Conservation (phyloP, 92 coral and sea anemone species). For the Zoanthus gigantus region DNA sequence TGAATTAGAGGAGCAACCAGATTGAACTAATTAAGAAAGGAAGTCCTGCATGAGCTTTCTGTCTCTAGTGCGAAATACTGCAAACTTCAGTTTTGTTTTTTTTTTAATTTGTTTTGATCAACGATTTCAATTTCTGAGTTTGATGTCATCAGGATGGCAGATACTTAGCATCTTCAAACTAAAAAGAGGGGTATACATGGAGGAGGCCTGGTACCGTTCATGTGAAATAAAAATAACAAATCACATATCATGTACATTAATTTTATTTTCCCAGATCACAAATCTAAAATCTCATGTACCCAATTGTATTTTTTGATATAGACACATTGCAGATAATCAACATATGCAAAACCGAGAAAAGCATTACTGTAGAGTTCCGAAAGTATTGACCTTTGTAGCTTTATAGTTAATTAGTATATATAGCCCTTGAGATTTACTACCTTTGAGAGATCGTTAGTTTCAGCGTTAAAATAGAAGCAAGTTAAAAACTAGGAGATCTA, state of each 20-base stretch:
- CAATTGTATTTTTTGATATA: conserved; percentile 11
- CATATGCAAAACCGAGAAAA: background rate
- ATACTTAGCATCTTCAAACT: too few relatives aligned
- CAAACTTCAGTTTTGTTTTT: too few relatives aligned
- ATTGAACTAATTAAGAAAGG: too few relatives aligned
- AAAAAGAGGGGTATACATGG: too few relatives aligned
- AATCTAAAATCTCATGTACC: conserved; percentile 31
- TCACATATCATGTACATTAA: background rate
- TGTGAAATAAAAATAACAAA: background rate
- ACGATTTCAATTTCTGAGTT: too few relatives aligned
- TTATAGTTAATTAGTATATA: background rate
- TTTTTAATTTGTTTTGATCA: too few relatives aligned
- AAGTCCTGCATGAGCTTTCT: too few relatives aligned
- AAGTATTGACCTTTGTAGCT: conserved; percentile 20
- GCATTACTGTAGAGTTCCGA: conserved; percentile 30
- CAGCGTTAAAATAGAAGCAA: conserved; percentile 28
- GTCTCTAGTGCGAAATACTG: too few relatives aligned
- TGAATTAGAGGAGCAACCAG: too few relatives aligned
- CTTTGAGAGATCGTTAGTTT: conserved; percentile 27
- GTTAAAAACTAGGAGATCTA: conserved; percentile 28
- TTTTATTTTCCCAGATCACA: conserved; percentile 44
- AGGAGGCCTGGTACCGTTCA: conserved; percentile 7
- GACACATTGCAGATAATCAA: conserved; percentile 30
- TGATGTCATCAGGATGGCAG: too few relatives aligned
- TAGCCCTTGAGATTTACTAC: conserved; percentile 30